Conservation (phyloP, 1,140 invertebrate species). For the Trissolcus basalis region DNA sequence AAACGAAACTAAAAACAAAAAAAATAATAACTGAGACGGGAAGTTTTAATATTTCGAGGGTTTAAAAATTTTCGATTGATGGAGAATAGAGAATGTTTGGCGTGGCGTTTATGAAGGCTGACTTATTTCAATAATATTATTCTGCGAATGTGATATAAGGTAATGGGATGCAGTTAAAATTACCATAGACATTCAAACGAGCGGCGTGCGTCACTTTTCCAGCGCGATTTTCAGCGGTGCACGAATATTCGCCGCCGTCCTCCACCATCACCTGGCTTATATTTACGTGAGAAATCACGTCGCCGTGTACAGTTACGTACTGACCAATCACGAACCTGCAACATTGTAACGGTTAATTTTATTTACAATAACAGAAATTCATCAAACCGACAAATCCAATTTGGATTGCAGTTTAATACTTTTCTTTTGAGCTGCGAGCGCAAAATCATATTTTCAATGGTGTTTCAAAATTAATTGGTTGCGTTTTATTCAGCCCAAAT, state of each 20-base stretch:
- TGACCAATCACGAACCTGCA: conserved; percentile 87
- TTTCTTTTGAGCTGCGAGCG: too few species aligned
- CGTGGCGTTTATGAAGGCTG: too few species aligned
- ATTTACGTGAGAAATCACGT: conserved; percentile 91
- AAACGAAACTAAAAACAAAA: too few species aligned
- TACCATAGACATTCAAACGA: conserved; percentile 91
- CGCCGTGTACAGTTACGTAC: conserved; percentile 87
- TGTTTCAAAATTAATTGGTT: too few species aligned
- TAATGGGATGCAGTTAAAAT: conserved; percentile 36
- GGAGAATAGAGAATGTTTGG: too few species aligned
- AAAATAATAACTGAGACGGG: too few species aligned
- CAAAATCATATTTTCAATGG: too few species aligned
- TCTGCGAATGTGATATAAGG: conserved; percentile 4
- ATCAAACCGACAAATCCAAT: background rate
- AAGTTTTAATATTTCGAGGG: too few species aligned
- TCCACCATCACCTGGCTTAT: conserved; percentile 88
- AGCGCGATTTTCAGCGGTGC: conserved; percentile 86
- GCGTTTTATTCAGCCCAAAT: too few species aligned
- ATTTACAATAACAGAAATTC: conserved; percentile 17
- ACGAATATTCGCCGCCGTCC: conserved; percentile 92
- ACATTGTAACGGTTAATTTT: conserved; percentile 44
- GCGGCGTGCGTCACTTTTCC: conserved; percentile 85
- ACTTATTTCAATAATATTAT: background rate
- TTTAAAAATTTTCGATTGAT: too few species aligned
- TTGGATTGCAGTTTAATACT: too few species aligned